A percentile compares a stretch with the other conserved stretches of the same genome.
Conservation (phyloP, 64 coral and sea anemone genomes). For the Hydrozoanthus tunicans region DNA sequence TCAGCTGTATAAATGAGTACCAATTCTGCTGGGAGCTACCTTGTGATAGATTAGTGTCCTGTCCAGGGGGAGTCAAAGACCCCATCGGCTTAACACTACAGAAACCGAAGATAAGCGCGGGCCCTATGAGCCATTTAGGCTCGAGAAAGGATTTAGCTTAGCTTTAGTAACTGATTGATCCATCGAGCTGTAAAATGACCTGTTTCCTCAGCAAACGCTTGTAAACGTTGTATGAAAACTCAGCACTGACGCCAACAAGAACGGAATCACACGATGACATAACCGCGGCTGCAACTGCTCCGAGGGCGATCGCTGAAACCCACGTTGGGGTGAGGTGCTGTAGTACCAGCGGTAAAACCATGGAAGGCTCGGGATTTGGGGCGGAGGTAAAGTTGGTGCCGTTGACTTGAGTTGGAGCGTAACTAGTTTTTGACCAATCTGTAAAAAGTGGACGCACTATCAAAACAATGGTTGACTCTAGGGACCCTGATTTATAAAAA, state of each 20-base stretch:
- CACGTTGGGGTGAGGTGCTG: slow-evolving; percentile 20
- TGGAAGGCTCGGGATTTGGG: neutral
- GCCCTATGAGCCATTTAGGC: too few species aligned
- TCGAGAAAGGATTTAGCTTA: too few species aligned
- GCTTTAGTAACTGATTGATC: too few species aligned
- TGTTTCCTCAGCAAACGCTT: neutral
- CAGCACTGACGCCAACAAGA: neutral
- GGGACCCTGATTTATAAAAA: too few species aligned
- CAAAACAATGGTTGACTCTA: neutral
- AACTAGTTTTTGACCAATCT: slow-evolving; percentile 37
- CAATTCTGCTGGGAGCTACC: too few species aligned
- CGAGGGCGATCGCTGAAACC: slow-evolving; percentile 10
- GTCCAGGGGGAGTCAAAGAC: too few species aligned
- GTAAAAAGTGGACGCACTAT: neutral
- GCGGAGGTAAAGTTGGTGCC: neutral
- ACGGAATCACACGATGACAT: slow-evolving; percentile 37
- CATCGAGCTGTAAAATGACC: neutral
- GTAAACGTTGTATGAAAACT: slow-evolving; percentile 13
- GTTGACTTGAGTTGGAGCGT: neutral
- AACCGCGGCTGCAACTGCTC: slow-evolving; percentile 14
- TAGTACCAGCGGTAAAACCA: slow-evolving; percentile 1
- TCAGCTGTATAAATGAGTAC: too few species aligned
- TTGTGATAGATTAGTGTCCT: too few species aligned
- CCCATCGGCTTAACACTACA: too few species aligned
- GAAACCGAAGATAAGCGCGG: too few species aligned